Conservation (phyloP, 2,797 vertebrate genomes). For the Microctenopoma steveboyesi region DNA sequence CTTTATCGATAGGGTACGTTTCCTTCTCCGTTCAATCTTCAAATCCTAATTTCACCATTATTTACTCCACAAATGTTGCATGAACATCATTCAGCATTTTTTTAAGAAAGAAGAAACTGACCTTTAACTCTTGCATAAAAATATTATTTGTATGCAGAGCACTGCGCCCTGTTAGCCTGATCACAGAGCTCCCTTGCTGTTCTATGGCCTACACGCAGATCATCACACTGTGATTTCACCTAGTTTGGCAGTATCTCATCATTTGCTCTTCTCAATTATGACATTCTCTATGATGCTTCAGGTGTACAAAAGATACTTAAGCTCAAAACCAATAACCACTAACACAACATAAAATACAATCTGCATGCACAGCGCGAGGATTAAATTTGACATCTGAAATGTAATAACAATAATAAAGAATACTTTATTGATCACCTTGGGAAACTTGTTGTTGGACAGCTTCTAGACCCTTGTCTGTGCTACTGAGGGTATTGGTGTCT, state of each 20-base stretch:
- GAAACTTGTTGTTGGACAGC: too few relatives aligned
- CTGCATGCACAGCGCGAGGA: neutral
- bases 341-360: slow-evolving; percentile 3
- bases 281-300: slow-evolving; percentile 7
- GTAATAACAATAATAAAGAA: neutral
- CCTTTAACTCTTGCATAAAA: slow-evolving; percentile 36
- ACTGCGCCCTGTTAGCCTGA: slow-evolving; percentile 22
- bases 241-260: slow-evolving; percentile 33
- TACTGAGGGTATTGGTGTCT: too few relatives aligned
- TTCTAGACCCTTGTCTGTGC: too few relatives aligned
- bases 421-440: too few relatives aligned
- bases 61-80: slow-evolving; percentile 29
- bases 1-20: neutral
- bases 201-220: slow-evolving; percentile 29
- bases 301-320: slow-evolving; percentile 18
- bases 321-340: slow-evolving; percentile 19
- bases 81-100: slow-evolving; percentile 7
- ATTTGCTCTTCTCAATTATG: slow-evolving; percentile 19
- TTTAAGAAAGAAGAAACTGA: slow-evolving; percentile 39
- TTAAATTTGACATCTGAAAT: neutral
- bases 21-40: slow-evolving; percentile 15
- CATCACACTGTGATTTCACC: slow-evolving; percentile 70
- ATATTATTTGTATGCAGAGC: slow-evolving; percentile 44
- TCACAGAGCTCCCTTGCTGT: slow-evolving; percentile 41
- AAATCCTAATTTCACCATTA: slow-evolving; percentile 19